Conservation (phyloP, 2,113 vertebrate genomes). For the Pristiophorus japonicus region DNA sequence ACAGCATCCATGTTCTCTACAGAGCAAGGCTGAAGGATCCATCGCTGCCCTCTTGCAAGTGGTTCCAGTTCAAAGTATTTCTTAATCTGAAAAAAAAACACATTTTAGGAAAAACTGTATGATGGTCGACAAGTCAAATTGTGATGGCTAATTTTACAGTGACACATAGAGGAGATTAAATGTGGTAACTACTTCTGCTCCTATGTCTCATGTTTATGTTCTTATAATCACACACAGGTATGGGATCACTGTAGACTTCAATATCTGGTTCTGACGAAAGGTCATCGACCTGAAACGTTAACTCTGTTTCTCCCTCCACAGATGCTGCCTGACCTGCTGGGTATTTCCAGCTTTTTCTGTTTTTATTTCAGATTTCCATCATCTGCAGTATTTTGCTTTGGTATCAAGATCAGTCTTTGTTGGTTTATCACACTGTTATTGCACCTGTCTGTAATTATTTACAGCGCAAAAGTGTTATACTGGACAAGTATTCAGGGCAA, state of each 20-base stretch:
- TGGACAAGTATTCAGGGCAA: not conserved
- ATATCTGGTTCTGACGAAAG: too few relatives aligned
- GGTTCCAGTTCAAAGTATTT: conserved; percentile 98
- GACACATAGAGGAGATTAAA: not conserved
- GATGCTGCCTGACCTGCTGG: too few relatives aligned
- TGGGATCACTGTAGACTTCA: not conserved
- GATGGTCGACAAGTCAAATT: not conserved
- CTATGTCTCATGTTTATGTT: too few relatives aligned
- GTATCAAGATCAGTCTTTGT: not conserved
- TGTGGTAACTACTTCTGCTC: not conserved
- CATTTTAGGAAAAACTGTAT: not conserved
- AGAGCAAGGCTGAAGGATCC: conserved; percentile 87
- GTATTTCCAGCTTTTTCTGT: too few relatives aligned
- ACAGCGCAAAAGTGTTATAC: not conserved
- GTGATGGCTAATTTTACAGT: not conserved
- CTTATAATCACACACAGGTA: not conserved
- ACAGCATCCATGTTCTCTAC: conserved; percentile 78
- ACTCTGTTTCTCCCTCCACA: too few relatives aligned
- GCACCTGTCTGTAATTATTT: not conserved
- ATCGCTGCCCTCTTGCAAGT: conserved; percentile 84
- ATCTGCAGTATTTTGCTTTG: too few relatives aligned
- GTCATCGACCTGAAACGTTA: too few relatives aligned
- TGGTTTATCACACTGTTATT: not conserved
- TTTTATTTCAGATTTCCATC: too few relatives aligned
- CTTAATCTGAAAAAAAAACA: conserved; percentile 69